Evolutionary conservation across 2,888 invertebrate species (phyloP), one percentile per base, ranked within the genome.

Genomic region (Aspidiotus destructor): DNA sequence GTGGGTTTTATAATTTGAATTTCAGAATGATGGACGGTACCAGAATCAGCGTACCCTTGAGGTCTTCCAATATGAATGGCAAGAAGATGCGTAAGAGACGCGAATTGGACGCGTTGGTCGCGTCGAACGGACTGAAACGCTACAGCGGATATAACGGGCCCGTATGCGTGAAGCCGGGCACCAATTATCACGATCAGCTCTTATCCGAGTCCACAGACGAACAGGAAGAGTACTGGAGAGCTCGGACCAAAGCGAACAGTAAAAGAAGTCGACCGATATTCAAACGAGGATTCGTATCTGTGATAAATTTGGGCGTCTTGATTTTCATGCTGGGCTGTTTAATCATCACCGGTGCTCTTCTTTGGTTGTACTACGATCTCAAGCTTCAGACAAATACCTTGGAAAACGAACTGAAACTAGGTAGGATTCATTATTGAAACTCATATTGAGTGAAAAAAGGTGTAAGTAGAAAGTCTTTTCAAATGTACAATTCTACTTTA

Each of bases 81-180:
- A 88, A 88, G 78, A 87, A 87, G 79, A 87, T 88, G 86, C 81
- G 86, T 75, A 88, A 88, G 76, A 82, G 88, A 72, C 82, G 86
- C 75, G 87, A 88, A 77, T 78, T 88, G 73, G 88, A 88, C 76
- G 88, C 88, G 57, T 77, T 88, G 68, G 86, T 86, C 62, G 77
- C 79, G 15, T 44, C 67, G 10, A 71, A 60, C 61, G 52, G 52
- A 55, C 48, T 62, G 57, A 69, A 69, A 41, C 53, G 70, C 15
- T 67, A 55, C 62, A 62, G 72, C 69, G 69, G 69, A 28, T 71
- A 70, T 9, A 73, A 70, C 10, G 70, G 72, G 55, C 73, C 73
- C 68, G 79, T 72, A 11, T 70, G 72, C 17, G 73, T 72, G 55
- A 71, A 73, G 60, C 73, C 73, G 58, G 70, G 72, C 54, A 72